Base-by-base conservation (phyloP, 2,888 invertebrate genomes). In the Tiliacea citrago region DNA sequence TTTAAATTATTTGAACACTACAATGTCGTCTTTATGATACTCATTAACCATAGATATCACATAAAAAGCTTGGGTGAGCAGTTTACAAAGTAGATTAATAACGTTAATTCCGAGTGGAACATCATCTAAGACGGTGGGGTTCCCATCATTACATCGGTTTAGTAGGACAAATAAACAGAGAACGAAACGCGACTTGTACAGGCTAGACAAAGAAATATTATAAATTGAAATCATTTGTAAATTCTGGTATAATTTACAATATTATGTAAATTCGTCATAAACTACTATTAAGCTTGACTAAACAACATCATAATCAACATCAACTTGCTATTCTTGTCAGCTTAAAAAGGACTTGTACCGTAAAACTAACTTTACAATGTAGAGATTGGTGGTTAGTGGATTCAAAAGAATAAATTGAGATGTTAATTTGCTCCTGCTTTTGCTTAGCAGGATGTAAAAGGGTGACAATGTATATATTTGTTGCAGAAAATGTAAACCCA, bases 31-130 rank as follows among this genome's bases (percentile, higher is more conserved):
- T 79, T 85, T 81, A 83, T 83, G 77, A 42, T 75, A 42, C 47
- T 76, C 83, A 81, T 83, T 85, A 85, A 78, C 67, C 76, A 73
- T 65, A 70, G 55, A 77, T 70, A 75, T 70, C 72, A 75, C 70
- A 77, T 75, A 73, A 84, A 87, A 80, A 78, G 67, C 61, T 62
- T 73, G 58, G 62, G 68, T 75, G 55, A 77, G 66, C 73, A 80
- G 73, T 76, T 82, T 77, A 86, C 86, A 82, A 79, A 75, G 67
- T 77, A 81, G 81, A 84, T 84, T 84, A 75, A 82, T 86, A 80
- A 77, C 66, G 63, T 82, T 73, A 73, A 86, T 88, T 73, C 66
- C 69, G 75, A 69, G 53, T 70, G 60, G 73, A 78, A 87, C 75
- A 81, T 80, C 78, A 82, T 85, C 78, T 75, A 62, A 80, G 76